Evolutionary conservation across 2,888 invertebrate genomes (phyloP), one percentile per base, ranked within the genome.

Genomic region (Boloria selene): DNA sequence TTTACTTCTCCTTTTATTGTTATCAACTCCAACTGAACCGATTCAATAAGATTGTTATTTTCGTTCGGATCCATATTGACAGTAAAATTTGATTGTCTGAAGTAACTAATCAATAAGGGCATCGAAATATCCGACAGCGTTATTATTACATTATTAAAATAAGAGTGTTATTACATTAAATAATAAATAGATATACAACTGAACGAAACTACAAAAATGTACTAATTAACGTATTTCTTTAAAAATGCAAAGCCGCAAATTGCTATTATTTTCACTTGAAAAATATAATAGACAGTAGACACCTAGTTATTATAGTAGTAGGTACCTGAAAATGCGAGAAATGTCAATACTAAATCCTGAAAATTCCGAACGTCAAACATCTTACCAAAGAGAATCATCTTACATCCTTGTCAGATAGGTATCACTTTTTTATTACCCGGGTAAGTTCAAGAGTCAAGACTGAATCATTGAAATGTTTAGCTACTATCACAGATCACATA

Each of bases 41-140:
- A 53, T 56, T 53, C 61, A 61, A 52, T 49, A 38, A 55, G 44
- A 50, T 64, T 63, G 60, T 63, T 67, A 22, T 61, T 67, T 17
- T 67, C 67, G 56, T 67, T 69, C 26, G 61, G 56, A 56, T 67
- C 67, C 69, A 69, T 69, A 42, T 38, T 69, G 49, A 17, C 13
- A 54, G n/a, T 42, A 45, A 18, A 56, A 4, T 44, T 4, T 17
- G 1, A 56, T 56, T 10, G n/a, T 31, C 31, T 16, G 26, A 17
- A 13, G 31, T 47, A 31, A 31, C 17, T 17, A 49, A 59, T 26
- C 14, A 13, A 49, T n/a, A 14, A 7, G 16, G 7, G 13, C 14
- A 38, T 50, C 49, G 50, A 59, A 59, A 38, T 59, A 49, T 59
- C 18, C 26, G 49, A 31, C 49, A 18, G 49, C 31, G 18, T 38